These are phyloP conservation scores for Caloenas nicobarica DNA, from an alignment of 2,113 vertebrate genomes.

Conservation along the genomic window DNA sequence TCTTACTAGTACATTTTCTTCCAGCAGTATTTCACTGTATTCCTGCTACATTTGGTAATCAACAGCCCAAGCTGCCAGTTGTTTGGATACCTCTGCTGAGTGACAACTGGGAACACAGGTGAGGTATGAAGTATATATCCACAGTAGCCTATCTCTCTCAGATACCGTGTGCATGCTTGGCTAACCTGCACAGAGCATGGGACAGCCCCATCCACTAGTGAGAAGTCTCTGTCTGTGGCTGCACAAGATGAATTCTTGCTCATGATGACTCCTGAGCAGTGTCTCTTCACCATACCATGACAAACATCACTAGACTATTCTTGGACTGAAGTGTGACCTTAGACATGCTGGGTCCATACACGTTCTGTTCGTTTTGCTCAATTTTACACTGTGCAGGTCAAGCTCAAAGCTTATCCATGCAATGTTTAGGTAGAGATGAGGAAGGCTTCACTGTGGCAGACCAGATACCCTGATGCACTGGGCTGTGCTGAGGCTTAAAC, in stretches of 20 bases:
- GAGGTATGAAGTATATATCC: background rate
- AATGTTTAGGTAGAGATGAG: background rate
- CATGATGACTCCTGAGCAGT: background rate
- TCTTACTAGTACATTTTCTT: background rate
- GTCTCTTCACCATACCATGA: background rate
- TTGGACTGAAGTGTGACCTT: background rate
- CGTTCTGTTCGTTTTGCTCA: background rate
- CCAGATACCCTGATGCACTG: background rate
- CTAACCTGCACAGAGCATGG: background rate
- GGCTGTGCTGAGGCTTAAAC: background rate
- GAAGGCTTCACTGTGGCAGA: background rate
- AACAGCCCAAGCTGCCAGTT: background rate
- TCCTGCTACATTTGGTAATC: background rate
- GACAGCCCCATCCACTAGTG: background rate
- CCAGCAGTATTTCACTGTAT: background rate
- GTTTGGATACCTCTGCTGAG: background rate
- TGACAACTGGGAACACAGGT: background rate
- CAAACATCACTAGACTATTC: background rate
- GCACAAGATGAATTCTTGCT: background rate
- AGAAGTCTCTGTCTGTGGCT: background rate
- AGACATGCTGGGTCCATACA: background rate
- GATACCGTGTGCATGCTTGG: fast-evolving
- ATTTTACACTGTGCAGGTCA: background rate
- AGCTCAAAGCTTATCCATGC: background rate
- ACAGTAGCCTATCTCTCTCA: fast-evolving